A percentile compares a stretch with the other conserved stretches of the same genome.
These are phyloP conservation scores for Brenthis daphne DNA, from an alignment of 2,888 invertebrate species.

Conservation along the genomic window DNA sequence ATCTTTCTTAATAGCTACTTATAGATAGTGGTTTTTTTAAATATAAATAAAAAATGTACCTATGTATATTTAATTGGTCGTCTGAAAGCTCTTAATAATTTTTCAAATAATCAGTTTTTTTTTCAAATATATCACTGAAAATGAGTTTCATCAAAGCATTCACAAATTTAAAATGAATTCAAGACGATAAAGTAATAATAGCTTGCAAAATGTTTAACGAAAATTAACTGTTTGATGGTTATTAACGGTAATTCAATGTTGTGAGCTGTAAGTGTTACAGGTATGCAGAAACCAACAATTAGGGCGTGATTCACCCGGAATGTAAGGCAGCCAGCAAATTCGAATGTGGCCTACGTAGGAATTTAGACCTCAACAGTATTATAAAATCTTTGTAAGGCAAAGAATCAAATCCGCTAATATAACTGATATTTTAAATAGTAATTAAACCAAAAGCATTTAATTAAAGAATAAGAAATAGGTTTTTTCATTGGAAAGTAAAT, in stretches of 20 bases:
- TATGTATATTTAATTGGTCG: neutral
- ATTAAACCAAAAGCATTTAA: too few relatives aligned
- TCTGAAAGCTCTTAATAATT: neutral
- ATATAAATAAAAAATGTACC: neutral
- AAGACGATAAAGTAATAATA: conserved; percentile 20
- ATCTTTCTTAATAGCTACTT: conserved; percentile 13
- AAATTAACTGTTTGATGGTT: conserved; percentile 58
- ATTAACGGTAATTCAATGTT: conserved; percentile 64
- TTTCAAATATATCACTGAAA: neutral
- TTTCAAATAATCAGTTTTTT: neutral
- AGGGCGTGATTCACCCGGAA: conserved; percentile 60
- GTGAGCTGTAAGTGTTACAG: conserved; percentile 50
- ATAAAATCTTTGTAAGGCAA: conserved; percentile 34
- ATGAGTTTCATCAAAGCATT: too few relatives aligned
- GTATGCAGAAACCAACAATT: conserved; percentile 59
- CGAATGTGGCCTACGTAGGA: conserved; percentile 42
- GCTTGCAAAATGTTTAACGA: conserved; percentile 24
- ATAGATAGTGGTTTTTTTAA: neutral
- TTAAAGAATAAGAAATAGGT: too few relatives aligned
- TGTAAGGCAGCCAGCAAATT: conserved; percentile 38
- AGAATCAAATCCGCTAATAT: neutral
- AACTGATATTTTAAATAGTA: neutral
- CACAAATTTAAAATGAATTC: conserved; percentile 7
- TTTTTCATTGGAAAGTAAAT: too few relatives aligned
- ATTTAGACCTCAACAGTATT: conserved; percentile 40